Evolutionary conservation across 2,113 vertebrate species (phyloP).

Genomic region (Rhipidura dahli): DNA sequence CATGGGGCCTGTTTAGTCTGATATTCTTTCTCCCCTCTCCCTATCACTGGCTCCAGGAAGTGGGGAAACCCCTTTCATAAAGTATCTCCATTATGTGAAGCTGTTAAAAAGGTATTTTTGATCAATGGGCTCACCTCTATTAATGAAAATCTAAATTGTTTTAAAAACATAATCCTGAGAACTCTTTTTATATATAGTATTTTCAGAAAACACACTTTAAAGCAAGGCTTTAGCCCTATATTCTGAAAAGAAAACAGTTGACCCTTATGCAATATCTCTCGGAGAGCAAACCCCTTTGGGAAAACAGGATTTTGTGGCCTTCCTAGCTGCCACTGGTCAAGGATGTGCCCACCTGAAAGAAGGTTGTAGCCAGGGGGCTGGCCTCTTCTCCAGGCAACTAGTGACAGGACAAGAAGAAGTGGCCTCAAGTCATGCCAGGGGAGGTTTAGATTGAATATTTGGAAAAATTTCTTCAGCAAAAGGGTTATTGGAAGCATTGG

Average conservation of each 20-base stretch:
- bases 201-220: neutral
- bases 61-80: neutral
- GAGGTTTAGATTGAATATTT: neutral
- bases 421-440: neutral
- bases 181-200: neutral
- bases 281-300: neutral
- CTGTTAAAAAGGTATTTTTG: neutral
- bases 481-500: neutral
- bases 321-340: neutral
- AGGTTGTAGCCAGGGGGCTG: neutral
- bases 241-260: neutral
- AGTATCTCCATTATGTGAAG: neutral
- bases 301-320: neutral
- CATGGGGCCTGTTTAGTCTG: neutral
- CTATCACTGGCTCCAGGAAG: neutral
- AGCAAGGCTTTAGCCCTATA: neutral
- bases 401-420: neutral
- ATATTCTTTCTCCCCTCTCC: neutral
- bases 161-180: neutral
- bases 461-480: neutral
- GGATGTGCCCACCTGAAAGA: neutral
- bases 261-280: neutral
- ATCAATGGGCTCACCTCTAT: neutral
- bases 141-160: neutral
- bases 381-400: neutral